A percentile compares a stretch with the other conserved stretches of the same genome.
Evolutionary conservation across 2,888 invertebrate genomes (phyloP).

Genomic region (Scrobipalpa atriplicella): DNA sequence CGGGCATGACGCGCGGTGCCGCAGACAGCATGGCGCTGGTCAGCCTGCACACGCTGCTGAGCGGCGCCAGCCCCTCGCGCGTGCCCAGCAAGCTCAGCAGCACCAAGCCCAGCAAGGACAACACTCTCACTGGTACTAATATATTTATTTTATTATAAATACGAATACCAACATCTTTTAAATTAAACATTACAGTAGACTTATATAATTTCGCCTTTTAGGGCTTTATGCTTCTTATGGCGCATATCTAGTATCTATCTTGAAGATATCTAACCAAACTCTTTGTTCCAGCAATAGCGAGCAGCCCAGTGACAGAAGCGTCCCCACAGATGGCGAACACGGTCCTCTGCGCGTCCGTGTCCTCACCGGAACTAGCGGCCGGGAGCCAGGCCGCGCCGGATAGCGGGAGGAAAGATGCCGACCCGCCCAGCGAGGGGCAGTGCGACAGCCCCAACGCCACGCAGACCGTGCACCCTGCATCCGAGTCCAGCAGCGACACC

Average conservation of each 20-base stretch:
- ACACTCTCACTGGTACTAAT: slow-evolving; percentile 59
- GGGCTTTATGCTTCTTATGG: no score
- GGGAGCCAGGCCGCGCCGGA: slow-evolving; percentile 29
- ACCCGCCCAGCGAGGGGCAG: slow-evolving; percentile 35
- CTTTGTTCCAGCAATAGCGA: slow-evolving; percentile 55
- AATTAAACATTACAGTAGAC: no score
- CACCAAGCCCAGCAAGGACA: slow-evolving; percentile 56
- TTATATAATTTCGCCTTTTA: no score
- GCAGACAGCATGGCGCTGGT: slow-evolving; percentile 71
- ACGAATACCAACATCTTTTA: no score
- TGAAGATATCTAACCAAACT: background rate
- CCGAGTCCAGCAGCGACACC: slow-evolving; percentile 74
- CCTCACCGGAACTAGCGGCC: slow-evolving; percentile 73
- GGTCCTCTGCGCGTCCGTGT: slow-evolving; percentile 67
- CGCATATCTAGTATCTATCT: no score
- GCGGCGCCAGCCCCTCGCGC: slow-evolving; percentile 53
- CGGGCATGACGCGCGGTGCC: slow-evolving; percentile 35
- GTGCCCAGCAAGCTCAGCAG: slow-evolving; percentile 50
- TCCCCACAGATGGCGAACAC: slow-evolving; percentile 42
- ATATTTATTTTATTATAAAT: no score
- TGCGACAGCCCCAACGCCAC: slow-evolving; percentile 36
- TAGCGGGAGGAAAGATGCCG: slow-evolving; percentile 31
- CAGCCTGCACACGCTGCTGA: slow-evolving; percentile 72
- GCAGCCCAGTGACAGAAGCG: slow-evolving; percentile 57
- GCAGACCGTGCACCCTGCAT: slow-evolving; percentile 45